A percentile compares a stretch with the other conserved stretches of the same genome.
Conservation (phyloP, 2,888 invertebrate genomes). For the Dendrolimus pini region DNA sequence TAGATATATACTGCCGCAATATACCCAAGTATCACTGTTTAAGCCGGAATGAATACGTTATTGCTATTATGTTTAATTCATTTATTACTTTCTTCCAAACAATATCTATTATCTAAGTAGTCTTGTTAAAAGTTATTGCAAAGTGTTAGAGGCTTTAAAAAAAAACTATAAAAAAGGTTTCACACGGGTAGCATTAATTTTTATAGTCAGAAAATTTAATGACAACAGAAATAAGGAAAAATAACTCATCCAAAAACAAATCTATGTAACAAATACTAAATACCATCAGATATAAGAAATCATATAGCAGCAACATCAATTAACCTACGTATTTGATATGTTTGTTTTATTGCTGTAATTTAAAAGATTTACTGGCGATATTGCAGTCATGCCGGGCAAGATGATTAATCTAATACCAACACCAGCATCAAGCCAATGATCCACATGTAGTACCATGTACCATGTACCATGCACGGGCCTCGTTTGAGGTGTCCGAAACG, state of each 20-base stretch:
- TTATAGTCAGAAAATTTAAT: too few relatives aligned
- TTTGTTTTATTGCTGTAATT: constrained; percentile 60
- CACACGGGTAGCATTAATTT: too few relatives aligned
- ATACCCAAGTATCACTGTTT: too few relatives aligned
- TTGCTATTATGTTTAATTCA: too few relatives aligned
- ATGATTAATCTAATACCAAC: constrained; percentile 33
- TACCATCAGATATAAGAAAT: constrained; percentile 19
- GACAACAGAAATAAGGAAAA: too few relatives aligned
- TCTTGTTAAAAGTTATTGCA: too few relatives aligned
- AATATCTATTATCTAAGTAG: too few relatives aligned
- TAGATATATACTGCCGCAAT: too few relatives aligned
- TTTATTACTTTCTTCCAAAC: too few relatives aligned
- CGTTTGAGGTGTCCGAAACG: neutral
- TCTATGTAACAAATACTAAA: constrained; percentile 37
- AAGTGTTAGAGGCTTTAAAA: too few relatives aligned
- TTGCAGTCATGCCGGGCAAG: constrained; percentile 53
- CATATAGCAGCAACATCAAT: constrained; percentile 35
- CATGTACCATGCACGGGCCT: constrained; percentile 32
- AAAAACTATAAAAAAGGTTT: too few relatives aligned
- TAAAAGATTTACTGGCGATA: constrained; percentile 25
- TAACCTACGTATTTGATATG: constrained; percentile 60
- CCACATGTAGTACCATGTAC: constrained; percentile 18
- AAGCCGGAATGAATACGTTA: too few relatives aligned
- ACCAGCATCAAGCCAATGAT: constrained; percentile 30
- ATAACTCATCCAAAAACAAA: neutral